These are phyloP conservation scores for Ibidorhyncha struthersii DNA, from an alignment of 2,113 vertebrate species.

Conservation along the genomic window DNA sequence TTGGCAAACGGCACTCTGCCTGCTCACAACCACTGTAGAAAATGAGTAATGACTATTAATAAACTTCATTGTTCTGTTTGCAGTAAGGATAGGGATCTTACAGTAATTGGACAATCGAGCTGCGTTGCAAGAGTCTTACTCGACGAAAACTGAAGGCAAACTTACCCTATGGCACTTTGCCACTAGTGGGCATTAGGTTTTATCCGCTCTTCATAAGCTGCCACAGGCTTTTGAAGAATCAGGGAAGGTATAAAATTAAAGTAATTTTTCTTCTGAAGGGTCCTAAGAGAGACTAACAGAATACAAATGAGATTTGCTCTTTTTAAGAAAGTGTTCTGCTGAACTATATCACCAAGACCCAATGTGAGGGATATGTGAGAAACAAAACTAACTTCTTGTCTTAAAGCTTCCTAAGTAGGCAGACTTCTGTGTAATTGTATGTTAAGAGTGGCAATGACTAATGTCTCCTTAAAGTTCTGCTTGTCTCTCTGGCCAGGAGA, in stretches of 20 bases:
- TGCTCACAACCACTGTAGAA: neutral
- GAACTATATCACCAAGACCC: neutral
- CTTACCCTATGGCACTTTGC: neutral
- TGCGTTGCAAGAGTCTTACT: neutral
- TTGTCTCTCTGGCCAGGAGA: neutral
- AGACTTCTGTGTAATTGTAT: neutral
- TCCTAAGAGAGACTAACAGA: neutral
- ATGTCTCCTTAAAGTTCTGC: neutral
- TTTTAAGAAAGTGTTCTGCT: neutral
- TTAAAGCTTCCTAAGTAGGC: neutral
- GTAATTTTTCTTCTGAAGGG: constrained; percentile 28
- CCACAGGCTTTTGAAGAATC: neutral
- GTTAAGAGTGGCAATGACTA: neutral
- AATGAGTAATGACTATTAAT: constrained; percentile 43
- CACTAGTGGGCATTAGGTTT: neutral
- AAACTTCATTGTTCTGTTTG: constrained; percentile 7
- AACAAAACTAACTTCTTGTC: neutral
- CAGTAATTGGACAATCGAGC: neutral
- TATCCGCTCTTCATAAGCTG: neutral
- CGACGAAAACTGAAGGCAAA: neutral
- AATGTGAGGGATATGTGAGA: neutral
- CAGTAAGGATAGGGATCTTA: neutral
- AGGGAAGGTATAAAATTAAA: constrained; percentile 17
- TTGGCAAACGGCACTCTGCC: neutral
- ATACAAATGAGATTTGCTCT: neutral